Evolutionary conservation across 2,113 vertebrate species (phyloP).

Genomic region (Pan paniscus): DNA sequence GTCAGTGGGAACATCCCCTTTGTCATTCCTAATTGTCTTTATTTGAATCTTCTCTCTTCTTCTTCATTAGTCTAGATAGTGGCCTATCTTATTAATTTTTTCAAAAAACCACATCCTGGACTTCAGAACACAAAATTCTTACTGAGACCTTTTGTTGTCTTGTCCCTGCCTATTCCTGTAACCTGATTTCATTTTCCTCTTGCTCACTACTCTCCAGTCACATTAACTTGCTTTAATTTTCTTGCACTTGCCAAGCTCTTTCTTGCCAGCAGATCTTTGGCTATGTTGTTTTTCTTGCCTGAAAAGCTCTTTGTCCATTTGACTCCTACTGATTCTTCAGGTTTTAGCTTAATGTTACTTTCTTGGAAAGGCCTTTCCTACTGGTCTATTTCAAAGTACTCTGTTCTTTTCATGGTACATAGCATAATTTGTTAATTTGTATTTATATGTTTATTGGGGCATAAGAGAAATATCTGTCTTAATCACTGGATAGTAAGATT

Average conservation of each 20-base stretch:
- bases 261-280: slow-evolving; percentile 48
- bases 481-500: neutral
- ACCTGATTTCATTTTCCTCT: neutral
- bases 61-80: too few species aligned
- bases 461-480: neutral
- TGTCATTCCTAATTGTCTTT: too few species aligned
- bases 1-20: too few species aligned
- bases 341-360: slow-evolving; percentile 39
- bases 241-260: slow-evolving; percentile 38
- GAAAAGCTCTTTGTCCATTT: slow-evolving; percentile 55
- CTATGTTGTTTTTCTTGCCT: slow-evolving; percentile 67
- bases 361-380: slow-evolving; percentile 35
- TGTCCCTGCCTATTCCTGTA: neutral
- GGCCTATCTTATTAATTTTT: too few species aligned
- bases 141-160: neutral
- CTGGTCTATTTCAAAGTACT: neutral
- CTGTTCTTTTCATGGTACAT: neutral
- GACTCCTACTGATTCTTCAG: slow-evolving; percentile 45
- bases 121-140: neutral
- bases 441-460: neutral
- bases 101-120: too few species aligned
- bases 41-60: too few species aligned
- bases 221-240: slow-evolving; percentile 38
- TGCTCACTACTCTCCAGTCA: neutral
- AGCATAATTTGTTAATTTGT: neutral